These are phyloP conservation scores for Lates japonicus DNA, from an alignment of 2,797 vertebrate genomes.

Conservation along the genomic window DNA sequence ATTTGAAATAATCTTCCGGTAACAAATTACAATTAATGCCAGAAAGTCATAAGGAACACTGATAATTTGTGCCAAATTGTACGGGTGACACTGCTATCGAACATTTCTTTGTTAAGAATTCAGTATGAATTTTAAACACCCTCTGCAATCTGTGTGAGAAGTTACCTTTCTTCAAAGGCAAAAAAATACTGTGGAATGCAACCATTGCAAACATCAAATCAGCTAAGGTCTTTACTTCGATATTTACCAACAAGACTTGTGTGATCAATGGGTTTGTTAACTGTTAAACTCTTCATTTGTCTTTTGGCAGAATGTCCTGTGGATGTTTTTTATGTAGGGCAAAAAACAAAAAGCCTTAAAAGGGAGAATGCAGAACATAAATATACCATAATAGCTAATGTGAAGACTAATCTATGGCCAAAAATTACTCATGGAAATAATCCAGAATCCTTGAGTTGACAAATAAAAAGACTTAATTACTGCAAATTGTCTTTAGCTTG, in stretches of 20 bases:
- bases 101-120: not conserved
- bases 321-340: conserved; percentile 11
- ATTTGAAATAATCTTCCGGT: not conserved
- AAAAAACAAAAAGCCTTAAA: conserved; percentile 33
- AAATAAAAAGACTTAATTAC: conserved; percentile 29
- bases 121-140: not conserved
- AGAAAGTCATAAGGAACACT: too few species aligned
- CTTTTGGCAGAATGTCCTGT: conserved; percentile 28
- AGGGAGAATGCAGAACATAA: conserved; percentile 26
- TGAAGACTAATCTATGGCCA: conserved; percentile 41
- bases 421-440: conserved; percentile 40
- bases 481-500: conserved; percentile 9
- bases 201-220: conserved; percentile 27
- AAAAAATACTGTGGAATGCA: not conserved
- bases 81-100: not conserved
- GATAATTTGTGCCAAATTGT: not conserved
- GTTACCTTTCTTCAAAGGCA: not conserved
- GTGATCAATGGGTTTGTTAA: too few species aligned
- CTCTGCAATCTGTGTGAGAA: not conserved
- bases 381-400: conserved; percentile 33
- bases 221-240: conserved; percentile 30
- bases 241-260: conserved; percentile 31
- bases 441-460: conserved; percentile 17
- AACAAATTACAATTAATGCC: not conserved
- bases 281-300: conserved; percentile 27